Evolutionary conservation across 2,113 vertebrate genomes (phyloP).

Genomic region (Pao palembangensis): DNA sequence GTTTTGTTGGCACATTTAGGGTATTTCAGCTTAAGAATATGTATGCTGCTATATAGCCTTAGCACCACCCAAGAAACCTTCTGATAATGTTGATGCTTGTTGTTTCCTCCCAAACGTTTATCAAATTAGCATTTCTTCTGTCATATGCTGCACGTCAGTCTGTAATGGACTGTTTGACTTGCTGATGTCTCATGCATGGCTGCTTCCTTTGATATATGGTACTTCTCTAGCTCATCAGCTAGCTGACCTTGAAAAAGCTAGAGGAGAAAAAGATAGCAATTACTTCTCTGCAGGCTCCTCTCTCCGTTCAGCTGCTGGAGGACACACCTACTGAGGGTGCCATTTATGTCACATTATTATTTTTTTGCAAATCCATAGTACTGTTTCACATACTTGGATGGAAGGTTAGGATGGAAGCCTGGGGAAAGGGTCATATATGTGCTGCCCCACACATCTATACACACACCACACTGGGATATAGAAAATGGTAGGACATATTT

Average conservation of each 20-base stretch:
- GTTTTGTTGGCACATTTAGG: too few species aligned
- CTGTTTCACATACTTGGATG: slow-evolving; percentile 24
- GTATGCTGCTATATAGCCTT: too few species aligned
- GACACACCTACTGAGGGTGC: slow-evolving; percentile 36
- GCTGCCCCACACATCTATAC: not conserved
- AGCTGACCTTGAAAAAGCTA: slow-evolving; percentile 57
- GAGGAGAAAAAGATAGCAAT: slow-evolving; percentile 52
- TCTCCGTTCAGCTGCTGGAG: slow-evolving; percentile 58
- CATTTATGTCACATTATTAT: slow-evolving; percentile 31
- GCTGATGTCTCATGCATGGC: slow-evolving; percentile 32
- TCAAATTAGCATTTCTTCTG: not conserved
- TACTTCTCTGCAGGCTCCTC: slow-evolving; percentile 56
- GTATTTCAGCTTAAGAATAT: too few species aligned
- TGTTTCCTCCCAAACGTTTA: not conserved
- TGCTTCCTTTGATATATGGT: slow-evolving; percentile 60
- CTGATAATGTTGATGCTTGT: not conserved
- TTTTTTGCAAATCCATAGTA: slow-evolving; percentile 41
- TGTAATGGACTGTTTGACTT: slow-evolving; percentile 54
- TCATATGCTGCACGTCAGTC: slow-evolving; percentile 50
- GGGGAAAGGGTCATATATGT: slow-evolving; percentile 10
- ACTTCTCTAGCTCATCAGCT: slow-evolving; percentile 54
- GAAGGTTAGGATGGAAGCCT: slow-evolving; percentile 14
- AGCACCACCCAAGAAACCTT: too few species aligned
- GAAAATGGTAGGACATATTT: too few species aligned
- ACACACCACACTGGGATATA: not conserved